These are phyloP conservation scores for Drosophila nr. perissopoda DNA, from an alignment of 2,888 invertebrate species.

Conservation along the genomic window DNA sequence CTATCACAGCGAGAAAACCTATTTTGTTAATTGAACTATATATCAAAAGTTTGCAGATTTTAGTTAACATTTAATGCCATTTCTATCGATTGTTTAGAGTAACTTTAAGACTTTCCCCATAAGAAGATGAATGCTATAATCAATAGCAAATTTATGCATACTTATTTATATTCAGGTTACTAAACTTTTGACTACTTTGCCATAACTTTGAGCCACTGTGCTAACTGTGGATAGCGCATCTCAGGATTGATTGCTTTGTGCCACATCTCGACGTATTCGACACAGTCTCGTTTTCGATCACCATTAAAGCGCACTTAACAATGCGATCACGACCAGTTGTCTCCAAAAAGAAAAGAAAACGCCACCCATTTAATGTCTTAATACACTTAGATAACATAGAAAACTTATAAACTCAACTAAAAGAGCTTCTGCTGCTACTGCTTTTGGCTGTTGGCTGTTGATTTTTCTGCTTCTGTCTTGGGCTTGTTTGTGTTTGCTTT, in stretches of 20 bases:
- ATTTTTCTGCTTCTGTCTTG: slow-evolving; percentile 48
- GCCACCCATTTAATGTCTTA: slow-evolving; percentile 47
- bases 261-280: slow-evolving; percentile 29
- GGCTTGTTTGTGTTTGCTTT: slow-evolving; percentile 46
- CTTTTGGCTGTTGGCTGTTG: slow-evolving; percentile 40
- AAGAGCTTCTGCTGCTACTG: slow-evolving; percentile 62
- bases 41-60: not conserved
- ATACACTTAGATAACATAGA: slow-evolving; percentile 31
- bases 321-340: slow-evolving; percentile 61
- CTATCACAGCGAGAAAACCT: not conserved
- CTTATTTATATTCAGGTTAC: not conserved
- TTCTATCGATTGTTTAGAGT: not conserved
- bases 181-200: not conserved
- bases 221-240: not conserved
- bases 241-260: slow-evolving; percentile 33
- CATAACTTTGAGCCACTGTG: slow-evolving; percentile 15
- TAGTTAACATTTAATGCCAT: not conserved
- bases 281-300: slow-evolving; percentile 35
- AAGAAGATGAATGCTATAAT: no score
- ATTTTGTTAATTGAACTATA: not conserved
- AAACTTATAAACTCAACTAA: slow-evolving; percentile 43
- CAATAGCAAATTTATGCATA: not conserved
- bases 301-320: slow-evolving; percentile 55
- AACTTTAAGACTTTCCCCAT: not conserved
- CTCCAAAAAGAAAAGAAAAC: slow-evolving; percentile 39